Evolutionary conservation across 2,113 vertebrate genomes (phyloP), one percentile per base, ranked within the genome.

Genomic region (Otocyon megalotis): DNA sequence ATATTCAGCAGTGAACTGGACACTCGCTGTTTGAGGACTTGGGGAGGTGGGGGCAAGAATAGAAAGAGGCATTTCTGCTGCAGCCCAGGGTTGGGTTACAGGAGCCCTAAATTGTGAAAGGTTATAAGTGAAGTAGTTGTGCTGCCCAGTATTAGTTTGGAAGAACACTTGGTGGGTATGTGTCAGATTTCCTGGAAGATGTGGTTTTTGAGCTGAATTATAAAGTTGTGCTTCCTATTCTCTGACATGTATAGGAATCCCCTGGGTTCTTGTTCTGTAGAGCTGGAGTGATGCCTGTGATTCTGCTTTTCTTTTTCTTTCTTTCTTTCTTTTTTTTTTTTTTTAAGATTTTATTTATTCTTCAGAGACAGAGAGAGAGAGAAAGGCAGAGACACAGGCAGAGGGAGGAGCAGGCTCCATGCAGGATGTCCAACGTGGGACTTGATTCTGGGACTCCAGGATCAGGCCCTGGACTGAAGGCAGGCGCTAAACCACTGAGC

Each of bases 11-110:
- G 17, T 54, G 43, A 90, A 14, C 20, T 20, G 28, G n/a, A 20
- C 32, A 2, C 50, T 13, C 0, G 0, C 19, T 28, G 28, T 30
- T 28, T 1, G 24, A 35, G 54, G 37, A 53, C 43, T 8, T 24
- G 53, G 53, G 54, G 53, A 12, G 54, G 54, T 53, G 37, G 54
- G 28, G 48, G 19, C 11, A 8, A 43, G 43, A 43, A 43, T 43
- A 43, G 58, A 53, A 37, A 74, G 83, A 37, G 12, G 22, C 35
- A 28, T 76, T 28, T 35, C 30, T 43, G 19, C 60, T 2, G 32
- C 43, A 84, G 16, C 77, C 69, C 16, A 13, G 92, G 43, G n/a
- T 54, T 32, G 6, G 2, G 12, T 13, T 19, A 28, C 35, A 48
- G 35, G 43, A 63, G 48, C 17, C 65, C 37, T 53, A 6, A 30